phyloP scores from a whole-genome alignment of 2,888 invertebrate genomes.

The Teleiodes luculella region DNA sequence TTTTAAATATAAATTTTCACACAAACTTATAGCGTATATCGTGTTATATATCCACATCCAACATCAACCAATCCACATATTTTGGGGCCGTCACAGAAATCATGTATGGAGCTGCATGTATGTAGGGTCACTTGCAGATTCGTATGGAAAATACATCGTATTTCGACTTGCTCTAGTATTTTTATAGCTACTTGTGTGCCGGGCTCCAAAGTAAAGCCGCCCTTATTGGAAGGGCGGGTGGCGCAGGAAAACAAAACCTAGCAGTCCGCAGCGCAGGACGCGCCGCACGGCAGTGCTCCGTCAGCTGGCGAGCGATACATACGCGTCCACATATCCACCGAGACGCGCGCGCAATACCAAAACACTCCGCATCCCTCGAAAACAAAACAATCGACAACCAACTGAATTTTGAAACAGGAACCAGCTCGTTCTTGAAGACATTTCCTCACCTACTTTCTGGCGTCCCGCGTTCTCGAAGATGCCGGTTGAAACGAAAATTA shows the following conservation, averaged over 20 bases:
- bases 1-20: too few relatives aligned
- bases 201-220: conserved; percentile 2
- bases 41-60: too few relatives aligned
- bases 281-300: conserved; percentile 57
- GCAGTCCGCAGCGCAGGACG: conserved; percentile 27
- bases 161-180: too few relatives aligned
- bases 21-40: too few relatives aligned
- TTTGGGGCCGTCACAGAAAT: too few relatives aligned
- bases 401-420: not conserved
- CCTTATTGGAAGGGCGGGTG: conserved; percentile 28
- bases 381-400: conserved; percentile 21
- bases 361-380: conserved; percentile 30
- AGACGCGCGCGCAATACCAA: conserved; percentile 43
- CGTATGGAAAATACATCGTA: too few relatives aligned
- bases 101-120: too few relatives aligned
- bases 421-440: conserved; percentile 3
- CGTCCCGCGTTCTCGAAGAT: conserved; percentile 39
- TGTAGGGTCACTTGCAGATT: too few relatives aligned
- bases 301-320: conserved; percentile 54
- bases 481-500: conserved; percentile 74
- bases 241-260: conserved; percentile 21
- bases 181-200: too few relatives aligned
- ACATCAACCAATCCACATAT: too few relatives aligned
- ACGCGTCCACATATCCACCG: conserved; percentile 36
- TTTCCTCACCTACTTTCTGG: conserved; percentile 13